These are phyloP conservation scores for Scalopus aquaticus DNA, from an alignment of 2,113 vertebrate species.

Conservation along the genomic window DNA sequence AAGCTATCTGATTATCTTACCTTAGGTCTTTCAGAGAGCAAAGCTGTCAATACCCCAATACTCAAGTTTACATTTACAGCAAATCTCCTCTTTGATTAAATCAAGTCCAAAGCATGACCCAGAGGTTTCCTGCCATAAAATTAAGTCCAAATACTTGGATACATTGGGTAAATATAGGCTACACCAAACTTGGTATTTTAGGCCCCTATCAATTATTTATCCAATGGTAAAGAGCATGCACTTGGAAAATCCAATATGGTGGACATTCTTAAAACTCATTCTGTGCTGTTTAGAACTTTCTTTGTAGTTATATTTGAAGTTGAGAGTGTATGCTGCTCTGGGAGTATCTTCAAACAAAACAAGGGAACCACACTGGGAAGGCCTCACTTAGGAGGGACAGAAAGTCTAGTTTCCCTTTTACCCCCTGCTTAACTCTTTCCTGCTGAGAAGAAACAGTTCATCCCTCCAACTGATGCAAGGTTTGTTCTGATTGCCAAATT, in stretches of 20 bases:
- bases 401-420: constrained; percentile 47
- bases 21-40: constrained; percentile 28
- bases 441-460: constrained; percentile 66
- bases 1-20: constrained; percentile 7
- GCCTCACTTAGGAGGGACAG: constrained; percentile 19
- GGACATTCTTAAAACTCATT: constrained; percentile 29
- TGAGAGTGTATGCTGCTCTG: constrained; percentile 34
- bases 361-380: constrained; percentile 65
- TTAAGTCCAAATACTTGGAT: constrained; percentile 21
- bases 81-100: neutral
- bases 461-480: constrained; percentile 45
- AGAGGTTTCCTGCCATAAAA: neutral
- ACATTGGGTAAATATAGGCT: neutral
- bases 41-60: neutral
- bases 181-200: neutral
- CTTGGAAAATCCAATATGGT: constrained; percentile 36
- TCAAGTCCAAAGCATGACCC: constrained; percentile 7
- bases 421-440: constrained; percentile 56
- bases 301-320: constrained; percentile 58
- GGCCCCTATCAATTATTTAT: neutral
- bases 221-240: neutral
- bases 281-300: constrained; percentile 40
- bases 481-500: constrained; percentile 70
- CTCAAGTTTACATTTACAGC: constrained; percentile 35
- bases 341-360: constrained; percentile 64